Percentiles rank a stretch among this genome's conserved stretches.
Evolutionary conservation across 2,888 invertebrate genomes (phyloP).

Genomic region (Caenorhabditis afra): DNA sequence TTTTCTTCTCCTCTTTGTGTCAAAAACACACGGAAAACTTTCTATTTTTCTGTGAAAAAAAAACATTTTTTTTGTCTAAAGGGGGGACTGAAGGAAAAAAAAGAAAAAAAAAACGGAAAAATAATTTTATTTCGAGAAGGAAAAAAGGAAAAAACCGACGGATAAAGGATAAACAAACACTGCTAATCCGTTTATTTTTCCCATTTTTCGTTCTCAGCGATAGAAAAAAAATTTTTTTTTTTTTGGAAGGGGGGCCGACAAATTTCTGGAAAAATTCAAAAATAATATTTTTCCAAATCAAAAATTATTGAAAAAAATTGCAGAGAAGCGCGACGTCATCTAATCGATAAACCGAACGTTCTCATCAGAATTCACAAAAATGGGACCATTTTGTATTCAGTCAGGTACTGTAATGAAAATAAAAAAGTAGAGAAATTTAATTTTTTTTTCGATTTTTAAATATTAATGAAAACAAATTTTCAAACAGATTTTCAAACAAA

Average conservation of each 20-base stretch:
- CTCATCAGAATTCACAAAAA: conserved; percentile 91
- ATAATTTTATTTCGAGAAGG: conserved; percentile 23
- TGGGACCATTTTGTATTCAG: conserved; percentile 72
- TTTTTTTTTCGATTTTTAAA: too few species aligned
- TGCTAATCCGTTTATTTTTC: conserved; percentile 20
- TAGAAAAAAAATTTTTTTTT: not conserved
- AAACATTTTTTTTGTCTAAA: conserved; percentile 18
- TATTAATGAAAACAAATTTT: too few species aligned
- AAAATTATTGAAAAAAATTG: conserved; percentile 4
- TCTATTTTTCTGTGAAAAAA: conserved; percentile 3
- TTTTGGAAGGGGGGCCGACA: too few species aligned
- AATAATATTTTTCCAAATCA: too few species aligned
- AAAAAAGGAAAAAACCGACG: conserved; percentile 1
- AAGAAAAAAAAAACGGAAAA: conserved; percentile 8
- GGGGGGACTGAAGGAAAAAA: not conserved
- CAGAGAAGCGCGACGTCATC: conserved; percentile 87
- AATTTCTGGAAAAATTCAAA: too few species aligned
- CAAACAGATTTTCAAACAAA: too few species aligned
- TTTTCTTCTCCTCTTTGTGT: conserved; percentile 4
- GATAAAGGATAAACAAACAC: conserved; percentile 6
- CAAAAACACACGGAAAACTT: conserved; percentile 28
- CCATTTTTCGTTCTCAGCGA: not conserved
- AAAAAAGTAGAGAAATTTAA: not conserved
- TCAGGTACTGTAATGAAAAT: too few species aligned
- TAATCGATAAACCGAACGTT: conserved; percentile 84